phyloP scores from a whole-genome alignment of 2,797 vertebrate species.

The Acanthopagrus latus region DNA sequence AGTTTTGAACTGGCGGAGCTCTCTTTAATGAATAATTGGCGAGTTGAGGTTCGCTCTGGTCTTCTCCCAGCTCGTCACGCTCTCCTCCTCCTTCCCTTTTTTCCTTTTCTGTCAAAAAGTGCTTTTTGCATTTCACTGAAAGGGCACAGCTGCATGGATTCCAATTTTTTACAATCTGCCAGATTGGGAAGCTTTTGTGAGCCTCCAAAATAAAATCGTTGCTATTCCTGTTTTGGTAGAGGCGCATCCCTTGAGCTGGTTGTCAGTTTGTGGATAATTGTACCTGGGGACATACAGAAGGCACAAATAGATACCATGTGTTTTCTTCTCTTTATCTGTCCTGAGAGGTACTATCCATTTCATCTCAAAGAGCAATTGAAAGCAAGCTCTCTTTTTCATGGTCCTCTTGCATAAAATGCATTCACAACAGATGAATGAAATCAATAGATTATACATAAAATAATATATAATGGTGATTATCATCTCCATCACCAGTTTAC shows the following conservation, averaged over 20 bases:
- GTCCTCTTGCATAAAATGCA: no score
- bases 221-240: not conserved
- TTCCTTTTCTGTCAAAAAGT: not conserved
- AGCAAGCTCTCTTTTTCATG: no score
- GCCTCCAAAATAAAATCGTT: not conserved
- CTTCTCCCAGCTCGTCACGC: not conserved
- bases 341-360: not conserved
- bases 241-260: not conserved
- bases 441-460: no score
- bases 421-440: no score
- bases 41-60: slow-evolving; percentile 6
- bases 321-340: not conserved
- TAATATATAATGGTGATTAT: no score
- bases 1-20: slow-evolving; percentile 7
- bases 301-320: not conserved
- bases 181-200: not conserved
- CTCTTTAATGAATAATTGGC: slow-evolving; percentile 23
- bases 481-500: no score
- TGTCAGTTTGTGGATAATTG: not conserved
- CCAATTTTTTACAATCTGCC: slow-evolving; percentile 14
- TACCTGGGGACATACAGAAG: not conserved
- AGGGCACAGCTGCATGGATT: slow-evolving; percentile 5
- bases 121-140: not conserved
- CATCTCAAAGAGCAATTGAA: no score
- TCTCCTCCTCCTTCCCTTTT: slow-evolving; percentile 5